Conservation (phyloP, 2,888 invertebrate genomes). For the Chrysotoxum bicinctum region DNA sequence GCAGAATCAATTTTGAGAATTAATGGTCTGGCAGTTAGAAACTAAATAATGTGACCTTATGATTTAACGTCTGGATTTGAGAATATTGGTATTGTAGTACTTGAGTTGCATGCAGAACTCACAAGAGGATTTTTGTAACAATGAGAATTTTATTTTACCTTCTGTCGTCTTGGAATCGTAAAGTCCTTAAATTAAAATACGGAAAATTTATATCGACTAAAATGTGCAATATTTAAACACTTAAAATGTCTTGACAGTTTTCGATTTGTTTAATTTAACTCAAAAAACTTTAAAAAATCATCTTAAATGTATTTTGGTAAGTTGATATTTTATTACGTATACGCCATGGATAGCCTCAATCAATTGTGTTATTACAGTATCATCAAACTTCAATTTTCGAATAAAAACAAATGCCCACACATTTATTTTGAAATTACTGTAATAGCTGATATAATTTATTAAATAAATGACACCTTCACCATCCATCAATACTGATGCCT, state of each 20-base stretch:
- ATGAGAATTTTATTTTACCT: background rate
- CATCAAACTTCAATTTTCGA: too few species aligned
- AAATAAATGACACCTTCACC: too few species aligned
- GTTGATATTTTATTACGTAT: too few species aligned
- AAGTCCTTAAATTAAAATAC: background rate
- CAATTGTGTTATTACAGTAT: too few species aligned
- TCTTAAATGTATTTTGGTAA: too few species aligned
- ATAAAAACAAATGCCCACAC: too few species aligned
- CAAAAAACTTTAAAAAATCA: too few species aligned
- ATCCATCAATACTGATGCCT: too few species aligned
- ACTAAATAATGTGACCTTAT: constrained; percentile 29
- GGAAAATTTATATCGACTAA: background rate
- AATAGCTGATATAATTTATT: too few species aligned
- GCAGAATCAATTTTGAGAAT: constrained; percentile 35
- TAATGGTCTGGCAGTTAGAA: constrained; percentile 11
- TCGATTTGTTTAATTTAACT: background rate
- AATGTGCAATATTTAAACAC: background rate
- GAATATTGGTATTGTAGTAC: background rate
- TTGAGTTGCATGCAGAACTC: background rate
- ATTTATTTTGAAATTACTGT: too few species aligned
- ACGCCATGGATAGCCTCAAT: too few species aligned
- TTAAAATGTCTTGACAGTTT: background rate
- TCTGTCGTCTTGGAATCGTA: background rate
- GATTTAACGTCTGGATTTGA: constrained; percentile 1
- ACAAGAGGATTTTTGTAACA: background rate